Percentiles rank a stretch among this genome's conserved stretches.
These are phyloP conservation scores for Saccostrea cuccullata DNA, from an alignment of 1,140 invertebrate genomes.

Conservation along the genomic window DNA sequence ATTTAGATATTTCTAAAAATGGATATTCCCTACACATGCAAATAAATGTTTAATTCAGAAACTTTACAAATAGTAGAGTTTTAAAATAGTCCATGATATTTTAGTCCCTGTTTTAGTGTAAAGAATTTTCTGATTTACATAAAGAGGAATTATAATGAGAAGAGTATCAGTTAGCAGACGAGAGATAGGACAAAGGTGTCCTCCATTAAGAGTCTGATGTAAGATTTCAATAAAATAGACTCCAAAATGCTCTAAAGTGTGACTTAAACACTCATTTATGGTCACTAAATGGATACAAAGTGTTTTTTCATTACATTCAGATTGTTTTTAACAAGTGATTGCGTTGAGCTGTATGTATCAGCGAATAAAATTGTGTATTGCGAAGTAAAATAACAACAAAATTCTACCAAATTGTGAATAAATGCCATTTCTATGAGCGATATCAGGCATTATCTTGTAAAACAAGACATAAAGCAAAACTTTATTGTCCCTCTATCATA, in stretches of 20 bases:
- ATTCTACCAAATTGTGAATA: slow-evolving; percentile 58
- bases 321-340: slow-evolving; percentile 17
- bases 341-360: slow-evolving; percentile 14
- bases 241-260: slow-evolving; percentile 27
- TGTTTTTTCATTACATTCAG: slow-evolving; percentile 34
- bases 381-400: slow-evolving; percentile 45
- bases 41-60: background rate
- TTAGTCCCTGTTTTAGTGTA: background rate
- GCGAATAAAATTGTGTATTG: slow-evolving; percentile 39
- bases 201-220: slow-evolving; percentile 24
- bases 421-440: slow-evolving; percentile 55
- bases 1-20: background rate
- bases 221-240: slow-evolving; percentile 24
- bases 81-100: background rate
- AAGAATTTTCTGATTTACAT: background rate
- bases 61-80: background rate
- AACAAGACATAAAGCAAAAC: slow-evolving; percentile 55
- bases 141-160: background rate
- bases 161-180: slow-evolving; percentile 18
- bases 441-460: slow-evolving; percentile 59
- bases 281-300: slow-evolving; percentile 38
- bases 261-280: slow-evolving; percentile 41
- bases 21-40: too few relatives aligned
- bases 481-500: slow-evolving; percentile 61
- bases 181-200: background rate